phyloP scores from a whole-genome alignment of 2,113 vertebrate genomes.

The Apteryx mantelli region DNA sequence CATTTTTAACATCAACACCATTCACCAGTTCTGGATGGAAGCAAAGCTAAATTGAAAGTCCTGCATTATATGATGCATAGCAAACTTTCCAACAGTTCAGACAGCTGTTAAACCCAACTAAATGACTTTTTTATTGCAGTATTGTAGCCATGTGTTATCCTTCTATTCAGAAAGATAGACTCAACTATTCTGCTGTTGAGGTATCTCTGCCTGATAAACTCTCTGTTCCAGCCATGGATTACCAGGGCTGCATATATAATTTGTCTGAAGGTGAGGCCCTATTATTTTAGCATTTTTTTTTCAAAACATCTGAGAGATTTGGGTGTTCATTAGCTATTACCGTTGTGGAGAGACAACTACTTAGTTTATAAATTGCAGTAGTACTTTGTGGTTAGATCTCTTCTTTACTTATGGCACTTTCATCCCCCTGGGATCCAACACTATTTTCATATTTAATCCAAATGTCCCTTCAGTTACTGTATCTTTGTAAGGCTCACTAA shows the following conservation, averaged over 20 bases:
- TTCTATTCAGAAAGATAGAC: not conserved
- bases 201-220: not conserved
- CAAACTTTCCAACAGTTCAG: not conserved
- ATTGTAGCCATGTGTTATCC: not conserved
- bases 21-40: not conserved
- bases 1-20: not conserved
- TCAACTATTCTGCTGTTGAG: not conserved
- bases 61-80: not conserved
- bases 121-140: not conserved
- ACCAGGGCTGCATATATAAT: not conserved
- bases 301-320: not conserved
- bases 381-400: not conserved
- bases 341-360: not conserved
- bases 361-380: not conserved
- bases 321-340: not conserved
- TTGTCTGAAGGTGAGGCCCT: not conserved
- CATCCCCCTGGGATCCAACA: not conserved
- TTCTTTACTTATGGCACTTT: not conserved
- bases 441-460: slow-evolving; percentile 1
- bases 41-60: not conserved
- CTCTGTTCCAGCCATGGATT: not conserved
- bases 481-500: not conserved
- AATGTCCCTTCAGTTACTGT: not conserved
- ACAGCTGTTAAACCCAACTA: not conserved
- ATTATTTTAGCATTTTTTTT: not conserved